Percentiles rank a stretch among this genome's conserved stretches.
Conservation (phyloP, 2,888 invertebrate genomes). For the Enoplolaimus lenunculus region DNA sequence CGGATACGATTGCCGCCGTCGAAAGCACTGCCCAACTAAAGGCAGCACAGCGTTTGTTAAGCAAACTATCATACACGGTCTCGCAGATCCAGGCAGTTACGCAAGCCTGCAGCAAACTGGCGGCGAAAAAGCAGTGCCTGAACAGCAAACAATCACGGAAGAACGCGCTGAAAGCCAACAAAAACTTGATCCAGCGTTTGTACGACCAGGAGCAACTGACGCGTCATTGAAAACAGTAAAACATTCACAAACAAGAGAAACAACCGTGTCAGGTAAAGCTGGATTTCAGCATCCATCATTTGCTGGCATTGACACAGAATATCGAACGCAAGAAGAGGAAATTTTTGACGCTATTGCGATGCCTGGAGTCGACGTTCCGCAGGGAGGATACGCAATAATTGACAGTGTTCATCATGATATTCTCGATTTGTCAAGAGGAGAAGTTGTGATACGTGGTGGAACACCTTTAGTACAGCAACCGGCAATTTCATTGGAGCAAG, state of each 20-base stretch:
- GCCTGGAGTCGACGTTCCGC: background rate
- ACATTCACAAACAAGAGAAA: background rate
- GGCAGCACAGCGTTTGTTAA: constrained; percentile 49
- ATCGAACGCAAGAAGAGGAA: background rate
- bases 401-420: background rate
- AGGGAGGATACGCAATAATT: background rate
- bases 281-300: constrained; percentile 15
- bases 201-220: constrained; percentile 25
- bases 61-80: no score
- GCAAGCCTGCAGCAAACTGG: background rate
- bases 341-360: background rate
- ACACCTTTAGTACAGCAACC: background rate
- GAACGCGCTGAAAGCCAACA: constrained; percentile 38
- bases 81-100: constrained; percentile 35
- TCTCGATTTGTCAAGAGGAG: background rate
- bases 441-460: background rate
- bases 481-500: constrained; percentile 57
- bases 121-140: constrained; percentile 19
- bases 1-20: no score
- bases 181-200: constrained; percentile 36
- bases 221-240: background rate
- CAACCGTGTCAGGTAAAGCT: background rate
- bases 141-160: constrained; percentile 39
- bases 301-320: constrained; percentile 29
- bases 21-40: no score